Percentiles rank a stretch among this genome's conserved stretches.
Evolutionary conservation across 1,140 invertebrate genomes (phyloP).

Genomic region (Notospermus geniculatus): DNA sequence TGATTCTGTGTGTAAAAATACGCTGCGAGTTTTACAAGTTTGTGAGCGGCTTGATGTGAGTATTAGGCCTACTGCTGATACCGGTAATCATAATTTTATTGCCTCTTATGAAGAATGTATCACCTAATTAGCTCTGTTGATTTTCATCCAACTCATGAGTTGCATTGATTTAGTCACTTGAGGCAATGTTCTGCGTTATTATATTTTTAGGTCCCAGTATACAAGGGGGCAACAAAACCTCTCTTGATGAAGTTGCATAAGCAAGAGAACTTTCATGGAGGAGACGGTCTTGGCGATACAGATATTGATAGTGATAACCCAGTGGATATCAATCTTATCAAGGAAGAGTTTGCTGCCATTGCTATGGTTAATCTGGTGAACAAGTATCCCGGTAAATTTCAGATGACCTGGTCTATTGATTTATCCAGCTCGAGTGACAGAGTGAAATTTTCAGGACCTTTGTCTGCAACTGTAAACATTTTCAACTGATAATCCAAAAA

Average conservation of each 20-base stretch:
- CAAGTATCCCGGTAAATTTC: constrained; percentile 8
- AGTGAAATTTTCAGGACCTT: no score
- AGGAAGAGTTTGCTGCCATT: background rate
- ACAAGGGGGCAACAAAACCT: constrained; percentile 8
- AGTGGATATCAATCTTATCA: background rate
- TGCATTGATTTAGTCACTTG: no score
- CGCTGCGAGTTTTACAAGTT: constrained; percentile 34
- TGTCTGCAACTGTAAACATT: no score
- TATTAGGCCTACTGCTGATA: background rate
- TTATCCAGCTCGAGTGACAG: no score
- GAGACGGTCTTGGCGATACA: constrained; percentile 18
- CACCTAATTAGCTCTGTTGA: no score
- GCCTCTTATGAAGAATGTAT: no score
- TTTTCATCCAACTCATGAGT: no score
- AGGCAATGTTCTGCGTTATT: background rate
- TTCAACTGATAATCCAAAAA: no score
- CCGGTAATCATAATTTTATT: no score
- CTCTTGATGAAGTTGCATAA: constrained; percentile 7
- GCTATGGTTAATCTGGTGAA: constrained; percentile 10
- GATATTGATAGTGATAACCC: background rate
- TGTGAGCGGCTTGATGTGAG: constrained; percentile 38
- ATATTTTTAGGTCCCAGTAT: constrained; percentile 20
- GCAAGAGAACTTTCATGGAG: constrained; percentile 12
- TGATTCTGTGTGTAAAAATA: constrained; percentile 34
- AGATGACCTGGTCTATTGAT: no score